Conservation (phyloP, 2,888 invertebrate genomes). For the Erpobdella octoculata region DNA sequence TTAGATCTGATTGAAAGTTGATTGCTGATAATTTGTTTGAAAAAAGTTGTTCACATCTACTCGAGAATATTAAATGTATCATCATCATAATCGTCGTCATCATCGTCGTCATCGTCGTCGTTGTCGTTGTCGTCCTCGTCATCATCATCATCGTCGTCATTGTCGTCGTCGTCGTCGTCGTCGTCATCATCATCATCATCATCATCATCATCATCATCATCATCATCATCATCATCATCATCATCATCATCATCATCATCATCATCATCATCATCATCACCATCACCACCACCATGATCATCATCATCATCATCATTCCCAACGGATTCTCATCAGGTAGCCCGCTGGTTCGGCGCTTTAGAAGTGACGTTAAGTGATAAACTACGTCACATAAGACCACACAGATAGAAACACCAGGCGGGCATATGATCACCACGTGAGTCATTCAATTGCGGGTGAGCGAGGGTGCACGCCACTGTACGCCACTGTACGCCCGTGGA, state of each 20-base stretch:
- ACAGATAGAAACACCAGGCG: neutral
- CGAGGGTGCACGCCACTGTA: too few relatives aligned
- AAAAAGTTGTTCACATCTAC: neutral
- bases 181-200: slow-evolving; percentile 28
- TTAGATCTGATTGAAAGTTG: too few relatives aligned
- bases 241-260: slow-evolving; percentile 11
- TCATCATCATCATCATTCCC: neutral
- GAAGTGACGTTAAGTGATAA: neutral
- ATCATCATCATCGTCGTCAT: slow-evolving; percentile 13
- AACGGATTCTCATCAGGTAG: neutral
- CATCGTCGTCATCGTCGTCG: slow-evolving; percentile 25
- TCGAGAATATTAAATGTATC: neutral
- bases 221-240: slow-evolving; percentile 15
- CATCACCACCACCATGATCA: neutral
- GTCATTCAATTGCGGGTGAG: too few relatives aligned
- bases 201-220: slow-evolving; percentile 27
- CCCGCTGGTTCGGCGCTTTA: too few relatives aligned
- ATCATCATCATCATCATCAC: slow-evolving; percentile 21
- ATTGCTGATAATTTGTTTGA: neutral
- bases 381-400: neutral
- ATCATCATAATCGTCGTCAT: slow-evolving; percentile 23
- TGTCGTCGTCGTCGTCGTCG: neutral
- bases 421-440: too few relatives aligned
- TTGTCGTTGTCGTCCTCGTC: slow-evolving; percentile 21
- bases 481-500: too few relatives aligned